These are phyloP conservation scores for Ptychobarbus kaznakovi DNA, from an alignment of 2,797 vertebrate genomes.

Conservation along the genomic window DNA sequence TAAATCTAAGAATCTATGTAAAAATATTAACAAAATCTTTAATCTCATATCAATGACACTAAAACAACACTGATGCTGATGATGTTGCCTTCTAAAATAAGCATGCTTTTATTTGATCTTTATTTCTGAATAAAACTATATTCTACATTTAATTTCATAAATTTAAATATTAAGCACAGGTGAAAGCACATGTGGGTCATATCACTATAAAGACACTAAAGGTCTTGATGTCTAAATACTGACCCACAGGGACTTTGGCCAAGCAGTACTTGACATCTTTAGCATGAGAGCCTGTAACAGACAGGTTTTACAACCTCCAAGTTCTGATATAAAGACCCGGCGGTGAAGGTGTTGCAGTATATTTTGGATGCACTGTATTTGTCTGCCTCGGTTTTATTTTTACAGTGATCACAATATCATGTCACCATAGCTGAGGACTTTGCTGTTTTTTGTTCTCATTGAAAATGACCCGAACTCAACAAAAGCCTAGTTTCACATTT, in stretches of 20 bases:
- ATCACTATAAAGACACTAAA: not conserved
- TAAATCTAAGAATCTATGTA: too few species aligned
- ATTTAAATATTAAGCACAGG: not conserved
- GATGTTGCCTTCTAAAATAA: not conserved
- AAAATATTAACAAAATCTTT: not conserved
- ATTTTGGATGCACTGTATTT: not conserved
- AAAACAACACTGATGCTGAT: not conserved
- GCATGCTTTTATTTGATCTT: not conserved
- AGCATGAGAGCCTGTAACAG: not conserved
- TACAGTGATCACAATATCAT: constrained; percentile 4
- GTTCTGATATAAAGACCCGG: not conserved
- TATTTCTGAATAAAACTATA: not conserved
- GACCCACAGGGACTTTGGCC: not conserved
- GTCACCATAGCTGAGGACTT: constrained; percentile 10
- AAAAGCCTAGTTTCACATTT: not conserved
- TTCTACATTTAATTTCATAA: not conserved
- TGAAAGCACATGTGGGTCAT: too few species aligned
- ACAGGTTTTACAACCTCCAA: not conserved
- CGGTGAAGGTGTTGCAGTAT: not conserved
- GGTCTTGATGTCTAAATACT: not conserved
- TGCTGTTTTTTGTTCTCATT: too few species aligned
- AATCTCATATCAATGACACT: not conserved
- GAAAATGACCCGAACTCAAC: not conserved
- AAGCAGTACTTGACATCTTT: not conserved
- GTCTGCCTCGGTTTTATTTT: not conserved